phyloP scores from a whole-genome alignment of 1,140 invertebrate genomes.

The Odontomachus brunneus region DNA sequence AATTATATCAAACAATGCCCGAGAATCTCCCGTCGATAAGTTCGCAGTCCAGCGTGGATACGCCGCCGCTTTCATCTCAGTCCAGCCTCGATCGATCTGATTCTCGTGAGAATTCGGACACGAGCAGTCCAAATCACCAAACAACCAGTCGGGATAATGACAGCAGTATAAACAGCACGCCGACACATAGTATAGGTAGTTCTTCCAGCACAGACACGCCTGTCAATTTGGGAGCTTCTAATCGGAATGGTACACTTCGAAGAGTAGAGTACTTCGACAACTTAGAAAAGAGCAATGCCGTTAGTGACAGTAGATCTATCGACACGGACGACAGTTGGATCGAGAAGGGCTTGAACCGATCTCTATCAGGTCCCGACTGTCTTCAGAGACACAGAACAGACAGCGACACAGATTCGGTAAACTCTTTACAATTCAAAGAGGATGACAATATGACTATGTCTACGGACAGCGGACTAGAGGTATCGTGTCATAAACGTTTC shows the following conservation, averaged over 20 bases:
- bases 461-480: constrained; percentile 84
- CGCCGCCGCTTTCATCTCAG: constrained; percentile 73
- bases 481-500: constrained; percentile 59
- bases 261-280: constrained; percentile 82
- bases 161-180: constrained; percentile 81
- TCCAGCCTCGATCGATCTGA: constrained; percentile 75
- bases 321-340: constrained; percentile 85
- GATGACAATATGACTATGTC: constrained; percentile 85
- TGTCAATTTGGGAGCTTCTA: constrained; percentile 78
- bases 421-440: constrained; percentile 82
- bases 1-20: constrained; percentile 91
- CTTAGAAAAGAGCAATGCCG: constrained; percentile 83
- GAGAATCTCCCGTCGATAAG: constrained; percentile 87
- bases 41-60: constrained; percentile 82
- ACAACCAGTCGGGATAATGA: constrained; percentile 77
- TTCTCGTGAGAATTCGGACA: constrained; percentile 72
- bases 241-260: constrained; percentile 81
- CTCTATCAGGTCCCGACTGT: constrained; percentile 90
- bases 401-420: constrained; percentile 83
- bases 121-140: constrained; percentile 76
- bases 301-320: constrained; percentile 79
- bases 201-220: constrained; percentile 83
- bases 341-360: constrained; percentile 87
- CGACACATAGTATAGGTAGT: constrained; percentile 83
- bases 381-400: constrained; percentile 85